phyloP scores from a whole-genome alignment of 1,140 invertebrate genomes.

The Drosophila yakuba region DNA sequence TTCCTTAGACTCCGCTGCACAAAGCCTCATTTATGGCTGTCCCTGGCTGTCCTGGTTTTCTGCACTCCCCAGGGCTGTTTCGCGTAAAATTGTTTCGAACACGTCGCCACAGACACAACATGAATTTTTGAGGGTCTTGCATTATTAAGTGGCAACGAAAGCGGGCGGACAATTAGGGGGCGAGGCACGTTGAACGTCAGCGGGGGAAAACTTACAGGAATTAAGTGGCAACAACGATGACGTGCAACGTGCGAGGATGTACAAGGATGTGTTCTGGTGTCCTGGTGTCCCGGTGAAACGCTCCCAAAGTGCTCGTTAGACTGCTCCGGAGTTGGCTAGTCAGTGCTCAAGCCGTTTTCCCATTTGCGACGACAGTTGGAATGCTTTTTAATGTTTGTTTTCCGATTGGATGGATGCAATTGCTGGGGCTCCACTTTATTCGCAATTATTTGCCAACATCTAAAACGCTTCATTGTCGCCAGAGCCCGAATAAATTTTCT shows the following conservation, averaged over 20 bases:
- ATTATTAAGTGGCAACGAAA: conserved; percentile 74
- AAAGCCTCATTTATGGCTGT: conserved; percentile 10
- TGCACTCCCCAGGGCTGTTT: conserved; percentile 19
- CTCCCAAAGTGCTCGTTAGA: conserved; percentile 72
- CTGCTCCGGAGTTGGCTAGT: conserved; percentile 18
- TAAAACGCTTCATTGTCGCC: conserved; percentile 64
- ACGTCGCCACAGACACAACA: conserved; percentile 60
- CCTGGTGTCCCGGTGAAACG: conserved; percentile 26
- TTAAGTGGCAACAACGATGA: conserved; percentile 66
- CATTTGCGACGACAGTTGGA: conserved; percentile 56
- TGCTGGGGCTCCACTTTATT: conserved; percentile 11
- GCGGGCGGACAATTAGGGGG: conserved; percentile 65
- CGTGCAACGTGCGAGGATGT: conserved; percentile 16
- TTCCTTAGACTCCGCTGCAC: conserved; percentile 20
- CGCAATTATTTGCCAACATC: conserved; percentile 63
- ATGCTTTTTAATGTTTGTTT: conserved; percentile 59
- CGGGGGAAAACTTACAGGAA: conserved; percentile 67
- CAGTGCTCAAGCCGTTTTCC: conserved; percentile 36
- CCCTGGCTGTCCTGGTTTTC: conserved; percentile 8
- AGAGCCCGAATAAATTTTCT: conserved; percentile 9
- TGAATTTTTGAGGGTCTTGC: conserved; percentile 70
- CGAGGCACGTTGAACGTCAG: conserved; percentile 24
- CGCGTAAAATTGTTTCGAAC: conserved; percentile 71
- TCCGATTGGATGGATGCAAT: conserved; percentile 25
- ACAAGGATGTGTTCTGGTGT: background rate